Percentiles rank a stretch among this genome's conserved stretches.
These are phyloP conservation scores for Carlito syrichta DNA, from an alignment of 2,113 vertebrate species.

Conservation along the genomic window DNA sequence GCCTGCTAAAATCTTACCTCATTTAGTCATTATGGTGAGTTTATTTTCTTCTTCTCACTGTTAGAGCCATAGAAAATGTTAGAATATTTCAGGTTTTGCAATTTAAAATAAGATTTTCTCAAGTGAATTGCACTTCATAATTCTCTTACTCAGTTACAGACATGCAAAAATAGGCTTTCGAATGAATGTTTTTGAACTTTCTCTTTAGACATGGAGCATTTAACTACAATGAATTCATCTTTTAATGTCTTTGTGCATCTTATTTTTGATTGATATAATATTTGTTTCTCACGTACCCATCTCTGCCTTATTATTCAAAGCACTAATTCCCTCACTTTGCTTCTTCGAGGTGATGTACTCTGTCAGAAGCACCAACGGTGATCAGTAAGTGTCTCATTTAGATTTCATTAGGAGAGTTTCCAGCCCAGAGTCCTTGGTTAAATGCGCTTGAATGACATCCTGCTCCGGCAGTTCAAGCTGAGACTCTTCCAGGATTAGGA, in stretches of 20 bases:
- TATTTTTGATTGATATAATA: neutral
- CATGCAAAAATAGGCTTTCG: neutral
- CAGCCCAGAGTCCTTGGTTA: neutral
- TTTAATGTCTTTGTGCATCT: neutral
- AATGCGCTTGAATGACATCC: neutral
- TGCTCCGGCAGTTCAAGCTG: accelerated
- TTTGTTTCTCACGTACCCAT: neutral
- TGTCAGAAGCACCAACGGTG: neutral
- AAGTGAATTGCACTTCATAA: neutral
- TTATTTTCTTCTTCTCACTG: neutral
- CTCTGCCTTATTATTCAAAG: neutral
- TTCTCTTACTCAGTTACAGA: neutral
- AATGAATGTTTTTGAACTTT: neutral
- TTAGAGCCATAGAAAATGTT: neutral
- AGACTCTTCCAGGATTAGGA: neutral
- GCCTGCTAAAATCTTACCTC: neutral
- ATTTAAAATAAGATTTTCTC: neutral
- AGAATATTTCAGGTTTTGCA: neutral
- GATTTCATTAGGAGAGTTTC: too few species aligned
- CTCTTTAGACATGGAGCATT: neutral
- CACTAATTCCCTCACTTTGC: accelerated
- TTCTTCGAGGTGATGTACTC: accelerated
- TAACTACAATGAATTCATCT: accelerated
- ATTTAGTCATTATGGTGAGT: neutral
- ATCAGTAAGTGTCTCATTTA: too few species aligned